Evolutionary conservation across 1,140 invertebrate genomes (phyloP).

Genomic region (Heliconius eleuchia): DNA sequence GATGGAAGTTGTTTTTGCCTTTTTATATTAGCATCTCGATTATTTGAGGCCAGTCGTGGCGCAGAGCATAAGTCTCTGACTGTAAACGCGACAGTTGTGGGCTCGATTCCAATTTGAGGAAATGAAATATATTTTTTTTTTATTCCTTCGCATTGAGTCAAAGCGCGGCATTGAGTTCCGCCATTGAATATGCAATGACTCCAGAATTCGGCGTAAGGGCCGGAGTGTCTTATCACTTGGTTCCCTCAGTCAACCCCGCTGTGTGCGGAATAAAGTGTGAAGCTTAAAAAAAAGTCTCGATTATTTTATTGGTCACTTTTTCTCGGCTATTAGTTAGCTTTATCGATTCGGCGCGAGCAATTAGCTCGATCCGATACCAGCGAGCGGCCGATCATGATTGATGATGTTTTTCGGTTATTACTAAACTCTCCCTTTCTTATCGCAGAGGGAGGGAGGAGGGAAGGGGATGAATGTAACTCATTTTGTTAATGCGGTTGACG

Average conservation of each 20-base stretch:
- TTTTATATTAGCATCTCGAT: constrained; percentile 43
- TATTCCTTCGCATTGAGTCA: too few species aligned
- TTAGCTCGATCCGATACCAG: constrained; percentile 53
- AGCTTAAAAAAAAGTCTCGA: constrained; percentile 18
- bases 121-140: too few species aligned
- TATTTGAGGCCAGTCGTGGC: too few species aligned
- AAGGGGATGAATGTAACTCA: constrained; percentile 54
- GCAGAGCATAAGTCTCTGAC: too few species aligned
- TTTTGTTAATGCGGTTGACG: constrained; percentile 66
- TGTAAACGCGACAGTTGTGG: too few species aligned
- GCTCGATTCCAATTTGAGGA: too few species aligned
- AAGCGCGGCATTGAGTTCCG: too few species aligned
- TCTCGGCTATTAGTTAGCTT: constrained; percentile 54
- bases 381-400: constrained; percentile 66
- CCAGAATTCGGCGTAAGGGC: too few species aligned
- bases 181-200: too few species aligned
- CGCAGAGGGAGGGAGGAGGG: constrained; percentile 38
- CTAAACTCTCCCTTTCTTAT: constrained; percentile 57
- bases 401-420: constrained; percentile 72
- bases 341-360: constrained; percentile 66
- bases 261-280: too few species aligned
- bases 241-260: too few species aligned
- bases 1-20: constrained; percentile 20
- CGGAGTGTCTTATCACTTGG: too few species aligned
- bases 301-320: constrained; percentile 56